Evolutionary conservation across 2,113 vertebrate species (phyloP).

Genomic region (Hydrolagus affinis): DNA sequence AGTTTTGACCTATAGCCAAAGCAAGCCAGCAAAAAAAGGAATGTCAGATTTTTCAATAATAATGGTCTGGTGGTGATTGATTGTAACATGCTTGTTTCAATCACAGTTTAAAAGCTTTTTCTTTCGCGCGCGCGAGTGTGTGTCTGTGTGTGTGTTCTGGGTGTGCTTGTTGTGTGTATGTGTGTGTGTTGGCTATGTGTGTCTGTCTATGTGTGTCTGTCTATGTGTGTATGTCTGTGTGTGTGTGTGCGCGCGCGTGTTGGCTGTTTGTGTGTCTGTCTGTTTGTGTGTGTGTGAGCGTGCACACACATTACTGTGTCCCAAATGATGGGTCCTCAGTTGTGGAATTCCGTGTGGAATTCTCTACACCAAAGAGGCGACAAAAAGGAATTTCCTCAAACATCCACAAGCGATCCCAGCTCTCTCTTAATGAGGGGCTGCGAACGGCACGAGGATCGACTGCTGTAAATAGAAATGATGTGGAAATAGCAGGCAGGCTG

Average conservation of each 20-base stretch:
- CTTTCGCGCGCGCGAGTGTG: neutral
- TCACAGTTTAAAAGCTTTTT: neutral
- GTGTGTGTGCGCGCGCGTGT: too few relatives aligned
- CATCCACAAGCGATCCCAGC: constrained; percentile 3
- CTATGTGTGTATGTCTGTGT: too few relatives aligned
- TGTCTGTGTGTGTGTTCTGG: too few relatives aligned
- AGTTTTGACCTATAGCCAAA: constrained; percentile 28
- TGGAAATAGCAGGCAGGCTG: constrained; percentile 27
- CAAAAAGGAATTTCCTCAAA: constrained; percentile 14
- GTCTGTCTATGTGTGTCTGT: too few relatives aligned
- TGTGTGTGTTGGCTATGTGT: too few relatives aligned
- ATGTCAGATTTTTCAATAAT: constrained; percentile 22
- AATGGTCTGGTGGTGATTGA: constrained; percentile 19
- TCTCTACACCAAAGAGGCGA: neutral
- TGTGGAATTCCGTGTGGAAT: too few relatives aligned
- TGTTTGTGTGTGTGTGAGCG: neutral
- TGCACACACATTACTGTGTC: too few relatives aligned
- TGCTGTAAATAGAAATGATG: constrained; percentile 25
- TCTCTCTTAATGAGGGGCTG: neutral
- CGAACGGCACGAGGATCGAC: neutral
- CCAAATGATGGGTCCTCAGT: too few relatives aligned
- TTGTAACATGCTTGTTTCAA: constrained; percentile 11
- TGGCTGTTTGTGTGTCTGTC: too few relatives aligned
- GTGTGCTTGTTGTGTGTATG: too few relatives aligned
- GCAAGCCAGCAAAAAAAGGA: constrained; percentile 10